Base-by-base conservation (phyloP, 2,797 vertebrate genomes). In the Chaenodraco wilsoni region DNA sequence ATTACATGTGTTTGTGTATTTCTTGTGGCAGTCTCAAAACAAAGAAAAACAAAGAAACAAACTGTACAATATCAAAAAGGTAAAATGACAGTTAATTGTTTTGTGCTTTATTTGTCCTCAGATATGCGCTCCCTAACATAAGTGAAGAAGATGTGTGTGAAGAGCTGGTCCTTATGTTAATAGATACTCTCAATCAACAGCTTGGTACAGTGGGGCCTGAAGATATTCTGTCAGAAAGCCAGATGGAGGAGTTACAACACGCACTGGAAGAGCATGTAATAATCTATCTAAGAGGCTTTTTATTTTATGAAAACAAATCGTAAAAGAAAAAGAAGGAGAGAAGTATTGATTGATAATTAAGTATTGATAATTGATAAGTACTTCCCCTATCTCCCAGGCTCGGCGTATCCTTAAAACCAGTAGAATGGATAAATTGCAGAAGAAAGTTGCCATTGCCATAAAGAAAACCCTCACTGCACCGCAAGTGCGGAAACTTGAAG, bases 391-490 rank as follows among this genome's bases (percentile, higher is more conserved):
- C 3, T 60, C 14, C 23, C 48, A 93, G 54, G 91, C 94, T 49
- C 88, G 94, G 3, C 92, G 90, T 44, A 92, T 87, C 76, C 90
- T 95, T 3, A 94, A 92, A 79, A 91, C 63, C 33, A 93, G 81
- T 78, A 79, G 65, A 4, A 72, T 87, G 72, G 85, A 81, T 40
- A 86, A 17, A 49, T 83, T 94, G 40, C 87, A 94, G 48, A 87
- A 80, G 11, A 88, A 85, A 58, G 90, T 94, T 13, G 93, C 86
- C 68, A 72, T 79, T 43, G 94, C 93, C 43, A 94, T 95, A 15
- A 91, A 94, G 60, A 94, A 94, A 88, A 95, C 95, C 8, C 92
- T 95, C 19, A 85, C 82, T 12, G 94, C 93, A 19, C 94, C 94
- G 9, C 92, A 92, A 81, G 84, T 95, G 23, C 66, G 86, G 59